Base-by-base conservation (phyloP, 2,797 vertebrate species). In the Schizothorax lantsangensis region DNA sequence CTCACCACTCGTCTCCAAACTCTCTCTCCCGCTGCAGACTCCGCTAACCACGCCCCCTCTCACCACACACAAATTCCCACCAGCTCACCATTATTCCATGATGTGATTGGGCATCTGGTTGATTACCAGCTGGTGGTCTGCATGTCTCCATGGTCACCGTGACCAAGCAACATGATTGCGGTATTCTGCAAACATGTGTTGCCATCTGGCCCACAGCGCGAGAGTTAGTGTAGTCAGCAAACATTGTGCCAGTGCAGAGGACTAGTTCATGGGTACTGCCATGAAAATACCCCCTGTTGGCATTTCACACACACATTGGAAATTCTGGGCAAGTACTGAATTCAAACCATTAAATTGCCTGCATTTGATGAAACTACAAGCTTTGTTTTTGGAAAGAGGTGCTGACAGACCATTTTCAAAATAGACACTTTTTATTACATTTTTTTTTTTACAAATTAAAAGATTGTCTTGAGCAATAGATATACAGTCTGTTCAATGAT, bases 121-220 rank as follows among this genome's bases (percentile, higher is more conserved):
- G 86, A 88, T 88, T 88, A 91, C 84, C 90, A 91, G 88, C 86
- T 86, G 87, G 89, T 88, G 89, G 85, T 81, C 90, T 84, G 79
- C 86, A 87, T 88, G 82, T 87, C 84, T 84, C 87, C 79, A 85
- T 88, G 87, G 87, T 81, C 87, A 84, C 89, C 49, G 72, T 88
- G 87, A 87, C 87, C 90, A 88, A 84, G 72, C 74, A 79, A 89
- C 88, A 90, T 89, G 83, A 87, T 89, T 85, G 88, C 86, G 85
- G 85, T 89, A 84, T 87, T 91, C 85, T 88, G 86, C 79, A 85
- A 86, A 89, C 88, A 88, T 89, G 90, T 90, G 88, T 88, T 84
- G 88, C 89, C 90, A 91, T 91, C 90, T 91, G 90, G 88, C 77
- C 85, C 79, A 81, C 78, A 86, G 85, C 64, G 83, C 66, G 33